A percentile compares a stretch with the other conserved stretches of the same genome.
Evolutionary conservation across 2,113 vertebrate genomes (phyloP).

Genomic region (Tachycineta bicolor): DNA sequence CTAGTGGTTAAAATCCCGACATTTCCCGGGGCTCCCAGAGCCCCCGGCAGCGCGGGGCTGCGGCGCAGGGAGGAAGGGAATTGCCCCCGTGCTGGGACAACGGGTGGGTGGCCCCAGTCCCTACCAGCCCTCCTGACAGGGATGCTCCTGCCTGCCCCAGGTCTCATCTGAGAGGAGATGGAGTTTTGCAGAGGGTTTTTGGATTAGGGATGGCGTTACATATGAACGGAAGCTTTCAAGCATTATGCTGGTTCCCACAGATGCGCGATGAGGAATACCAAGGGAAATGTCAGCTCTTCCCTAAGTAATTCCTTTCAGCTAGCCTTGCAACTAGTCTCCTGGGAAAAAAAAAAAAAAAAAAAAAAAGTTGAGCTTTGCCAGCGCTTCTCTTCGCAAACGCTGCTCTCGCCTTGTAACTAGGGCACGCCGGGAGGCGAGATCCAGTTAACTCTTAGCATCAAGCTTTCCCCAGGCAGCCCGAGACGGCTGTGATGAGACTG

Average conservation of each 20-base stretch:
- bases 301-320: neutral
- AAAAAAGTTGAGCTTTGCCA: neutral
- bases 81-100: rapidly evolving
- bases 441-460: neutral
- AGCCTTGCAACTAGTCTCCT: neutral
- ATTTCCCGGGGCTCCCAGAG: neutral
- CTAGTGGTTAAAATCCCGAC: neutral
- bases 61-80: neutral
- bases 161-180: neutral
- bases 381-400: neutral
- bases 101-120: too few relatives aligned
- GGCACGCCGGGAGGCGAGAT: neutral
- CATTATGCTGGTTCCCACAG: neutral
- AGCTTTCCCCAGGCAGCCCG: rapidly evolving
- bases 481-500: neutral
- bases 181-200: neutral
- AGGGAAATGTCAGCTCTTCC: neutral
- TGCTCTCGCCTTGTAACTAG: neutral
- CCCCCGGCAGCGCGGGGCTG: neutral
- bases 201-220: neutral
- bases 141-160: neutral
- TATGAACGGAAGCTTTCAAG: neutral
- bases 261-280: neutral
- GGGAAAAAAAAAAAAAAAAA: neutral
- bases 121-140: neutral